These are phyloP conservation scores for Megastigmus dorsalis DNA, from an alignment of 2,888 invertebrate genomes.

Conservation along the genomic window DNA sequence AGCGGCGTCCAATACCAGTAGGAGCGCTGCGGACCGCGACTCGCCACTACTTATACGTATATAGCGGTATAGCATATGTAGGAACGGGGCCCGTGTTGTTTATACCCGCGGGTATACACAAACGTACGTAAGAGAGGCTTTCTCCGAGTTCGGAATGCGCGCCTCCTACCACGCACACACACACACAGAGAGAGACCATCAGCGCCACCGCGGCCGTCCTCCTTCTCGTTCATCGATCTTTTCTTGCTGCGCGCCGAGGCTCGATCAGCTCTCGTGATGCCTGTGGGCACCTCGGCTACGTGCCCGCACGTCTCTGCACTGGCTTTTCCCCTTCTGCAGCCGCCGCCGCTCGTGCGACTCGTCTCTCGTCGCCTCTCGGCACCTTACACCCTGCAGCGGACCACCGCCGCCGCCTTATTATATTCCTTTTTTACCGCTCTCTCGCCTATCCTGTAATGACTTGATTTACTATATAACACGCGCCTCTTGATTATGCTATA, in stretches of 20 bases:
- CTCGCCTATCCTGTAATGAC: constrained; percentile 51
- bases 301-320: constrained; percentile 39
- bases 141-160: constrained; percentile 68
- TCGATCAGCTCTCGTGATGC: neutral
- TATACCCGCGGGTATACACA: no score
- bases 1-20: no score
- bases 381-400: neutral
- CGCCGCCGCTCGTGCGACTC: no score
- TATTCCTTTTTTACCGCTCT: constrained; percentile 55
- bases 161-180: constrained; percentile 60
- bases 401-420: neutral
- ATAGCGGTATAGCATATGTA: no score
- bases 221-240: constrained; percentile 45
- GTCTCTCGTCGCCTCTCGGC: neutral
- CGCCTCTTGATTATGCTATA: no score
- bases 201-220: constrained; percentile 42
- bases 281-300: constrained; percentile 4
- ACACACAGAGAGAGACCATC: no score
- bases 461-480: constrained; percentile 9
- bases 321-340: no score
- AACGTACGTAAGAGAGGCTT: constrained; percentile 64
- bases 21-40: neutral
- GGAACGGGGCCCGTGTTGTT: constrained; percentile 23
- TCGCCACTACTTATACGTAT: no score
- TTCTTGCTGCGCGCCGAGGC: neutral